Conservation (phyloP, 2,888 invertebrate species). For the Panorpa germanica region DNA sequence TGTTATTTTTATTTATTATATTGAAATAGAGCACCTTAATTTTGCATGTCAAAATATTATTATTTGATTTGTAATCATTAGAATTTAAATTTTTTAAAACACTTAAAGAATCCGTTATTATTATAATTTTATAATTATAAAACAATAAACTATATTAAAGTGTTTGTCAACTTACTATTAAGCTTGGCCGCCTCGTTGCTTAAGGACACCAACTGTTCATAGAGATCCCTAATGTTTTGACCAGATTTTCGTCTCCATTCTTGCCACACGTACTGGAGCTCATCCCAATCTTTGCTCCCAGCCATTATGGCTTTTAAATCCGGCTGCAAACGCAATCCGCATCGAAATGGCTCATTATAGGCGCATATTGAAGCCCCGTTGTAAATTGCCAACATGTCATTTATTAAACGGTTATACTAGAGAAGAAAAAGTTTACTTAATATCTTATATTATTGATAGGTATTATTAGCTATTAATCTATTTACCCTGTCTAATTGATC, state of each 20-base stretch:
- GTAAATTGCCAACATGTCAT: slow-evolving; percentile 76
- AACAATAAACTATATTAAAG: too few species aligned
- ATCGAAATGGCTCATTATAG: slow-evolving; percentile 66
- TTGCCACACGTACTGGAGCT: slow-evolving; percentile 72
- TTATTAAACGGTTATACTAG: slow-evolving; percentile 72
- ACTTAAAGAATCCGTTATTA: too few species aligned
- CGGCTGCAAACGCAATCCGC: slow-evolving; percentile 63
- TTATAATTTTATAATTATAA: neutral
- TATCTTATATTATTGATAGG: neutral
- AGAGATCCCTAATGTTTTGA: slow-evolving; percentile 56
- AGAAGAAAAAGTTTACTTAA: slow-evolving; percentile 16
- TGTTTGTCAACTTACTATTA: slow-evolving; percentile 59
- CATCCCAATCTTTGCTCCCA: slow-evolving; percentile 67
- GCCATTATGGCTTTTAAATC: slow-evolving; percentile 64
- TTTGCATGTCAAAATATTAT: too few species aligned
- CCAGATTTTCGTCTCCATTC: slow-evolving; percentile 81
- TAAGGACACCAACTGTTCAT: slow-evolving; percentile 57
- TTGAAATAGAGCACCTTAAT: too few species aligned
- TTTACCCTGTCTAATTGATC: slow-evolving; percentile 68
- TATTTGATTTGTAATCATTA: too few species aligned
- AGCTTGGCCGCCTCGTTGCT: slow-evolving; percentile 63
- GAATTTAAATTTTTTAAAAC: too few species aligned
- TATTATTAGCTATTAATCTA: slow-evolving; percentile 8
- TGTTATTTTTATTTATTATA: too few species aligned
- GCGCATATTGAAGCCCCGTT: slow-evolving; percentile 71